Base-by-base conservation (phyloP, 30 jellyfish, hydroid and myxozoan genomes). In the Aurelia aurita region DNA sequence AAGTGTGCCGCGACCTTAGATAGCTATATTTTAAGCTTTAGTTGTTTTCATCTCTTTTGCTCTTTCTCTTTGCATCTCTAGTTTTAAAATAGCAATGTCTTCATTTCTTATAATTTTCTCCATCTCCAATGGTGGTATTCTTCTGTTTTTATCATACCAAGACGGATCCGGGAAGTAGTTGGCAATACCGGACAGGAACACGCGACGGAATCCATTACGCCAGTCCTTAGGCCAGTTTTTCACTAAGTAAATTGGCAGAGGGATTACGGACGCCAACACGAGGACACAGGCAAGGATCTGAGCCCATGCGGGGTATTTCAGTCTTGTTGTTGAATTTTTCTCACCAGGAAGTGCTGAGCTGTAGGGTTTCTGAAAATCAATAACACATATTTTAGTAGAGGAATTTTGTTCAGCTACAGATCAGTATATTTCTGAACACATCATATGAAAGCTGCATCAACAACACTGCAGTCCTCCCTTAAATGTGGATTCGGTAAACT, bases 211-310 rank as follows among this genome's bases (percentile, higher is more conserved):
- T 1, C 97, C 97, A 8, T 43, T 61, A 26, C 91, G 92, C 97
- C 97, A 88, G 76, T 79, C 51, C 73, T 80, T 86, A 0, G 98
- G 98, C 98, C 98, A 93, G 87, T 88, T 87, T 76, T 93, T 93
- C 29, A 93, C 54, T 79, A 93, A 69, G 83, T 85, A 93, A 54
- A 87, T 51, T 15, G 98, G 98, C 5, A 93, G 79, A 6, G 98
- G 98, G 58, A 87, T 70, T 43, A 93, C 98, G 5, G 98, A 93
- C 12, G 87, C 89, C 67, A 93, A 65, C 29, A 93, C 98, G 43
- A 93, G 74, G 32, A 93, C 69, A n/a, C 89, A 97, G 18, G 98
- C 98, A 28, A 93, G 83, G 1, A 80, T 75, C 64, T 87, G 93
- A 7, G 97, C 96, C 98, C 98, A 93, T 23, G 63, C 68, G 13